Evolutionary conservation across 2,888 invertebrate species (phyloP).

Genomic region (Mythimna ferrago): DNA sequence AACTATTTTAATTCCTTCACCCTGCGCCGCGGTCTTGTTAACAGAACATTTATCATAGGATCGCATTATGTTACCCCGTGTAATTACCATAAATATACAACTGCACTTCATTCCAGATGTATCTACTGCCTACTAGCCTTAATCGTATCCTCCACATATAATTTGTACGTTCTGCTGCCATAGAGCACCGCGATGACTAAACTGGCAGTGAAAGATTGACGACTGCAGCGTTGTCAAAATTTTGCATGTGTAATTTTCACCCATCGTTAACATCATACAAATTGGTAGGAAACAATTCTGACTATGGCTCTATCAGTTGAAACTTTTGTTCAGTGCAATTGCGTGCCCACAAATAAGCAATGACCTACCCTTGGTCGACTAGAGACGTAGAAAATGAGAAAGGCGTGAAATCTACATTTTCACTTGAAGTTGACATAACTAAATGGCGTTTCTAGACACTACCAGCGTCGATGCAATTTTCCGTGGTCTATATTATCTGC

Average conservation of each 20-base stretch:
- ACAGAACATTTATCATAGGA: slow-evolving; percentile 58
- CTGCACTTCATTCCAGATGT: slow-evolving; percentile 41
- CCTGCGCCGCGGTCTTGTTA: slow-evolving; percentile 49
- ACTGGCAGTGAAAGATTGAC: neutral
- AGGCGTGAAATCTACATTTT: too few species aligned
- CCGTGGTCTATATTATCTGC: slow-evolving; percentile 8
- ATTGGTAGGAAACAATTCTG: neutral
- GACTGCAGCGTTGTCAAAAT: too few species aligned
- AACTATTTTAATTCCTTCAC: slow-evolving; percentile 50
- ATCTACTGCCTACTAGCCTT: slow-evolving; percentile 36
- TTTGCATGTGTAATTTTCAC: neutral
- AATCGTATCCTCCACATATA: slow-evolving; percentile 50
- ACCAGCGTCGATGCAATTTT: neutral
- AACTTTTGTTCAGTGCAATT: too few species aligned
- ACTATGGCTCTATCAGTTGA: neutral
- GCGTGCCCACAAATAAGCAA: too few species aligned
- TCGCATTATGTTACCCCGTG: slow-evolving; percentile 44
- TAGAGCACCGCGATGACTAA: neutral
- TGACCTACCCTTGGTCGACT: too few species aligned
- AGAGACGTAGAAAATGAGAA: too few species aligned
- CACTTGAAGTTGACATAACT: too few species aligned
- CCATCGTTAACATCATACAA: neutral
- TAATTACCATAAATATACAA: slow-evolving; percentile 58
- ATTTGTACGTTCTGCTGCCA: slow-evolving; percentile 33
- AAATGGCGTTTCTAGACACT: neutral